Evolutionary conservation across 2,113 vertebrate species (phyloP).

Genomic region (Neotragus moschatus): DNA sequence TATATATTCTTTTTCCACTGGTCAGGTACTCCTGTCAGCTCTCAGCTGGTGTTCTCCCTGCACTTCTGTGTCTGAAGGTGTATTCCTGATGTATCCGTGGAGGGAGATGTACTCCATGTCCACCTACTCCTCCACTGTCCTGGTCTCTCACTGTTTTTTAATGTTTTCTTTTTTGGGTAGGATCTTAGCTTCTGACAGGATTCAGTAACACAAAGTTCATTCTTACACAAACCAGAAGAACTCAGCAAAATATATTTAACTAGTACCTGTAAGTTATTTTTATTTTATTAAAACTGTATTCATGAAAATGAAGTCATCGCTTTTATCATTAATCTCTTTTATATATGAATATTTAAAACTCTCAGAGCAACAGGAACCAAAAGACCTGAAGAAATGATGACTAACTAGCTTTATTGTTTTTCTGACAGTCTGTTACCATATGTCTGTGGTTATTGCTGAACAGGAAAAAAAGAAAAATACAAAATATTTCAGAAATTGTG

Average conservation of each 20-base stretch:
- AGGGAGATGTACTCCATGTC: not conserved
- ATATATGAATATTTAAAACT: not conserved
- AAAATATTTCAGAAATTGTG: constrained; percentile 15
- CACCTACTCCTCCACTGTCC: not conserved
- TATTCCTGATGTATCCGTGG: rapidly evolving
- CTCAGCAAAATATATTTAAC: not conserved
- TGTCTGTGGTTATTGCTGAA: not conserved
- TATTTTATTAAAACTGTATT: not conserved
- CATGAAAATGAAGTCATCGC: not conserved
- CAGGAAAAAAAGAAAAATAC: not conserved
- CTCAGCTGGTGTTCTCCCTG: not conserved
- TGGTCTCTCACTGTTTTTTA: not conserved
- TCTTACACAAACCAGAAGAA: not conserved
- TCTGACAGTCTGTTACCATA: not conserved
- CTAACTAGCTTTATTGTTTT: not conserved
- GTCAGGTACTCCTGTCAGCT: not conserved
- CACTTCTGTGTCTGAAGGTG: not conserved
- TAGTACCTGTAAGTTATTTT: not conserved
- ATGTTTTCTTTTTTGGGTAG: not conserved
- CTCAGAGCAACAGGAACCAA: not conserved
- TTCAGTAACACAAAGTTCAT: not conserved
- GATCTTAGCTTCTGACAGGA: not conserved
- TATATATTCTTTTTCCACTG: not conserved
- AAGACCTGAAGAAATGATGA: not conserved
- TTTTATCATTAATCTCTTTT: not conserved